A percentile compares a stretch with the other conserved stretches of the same genome.
These are phyloP conservation scores for Sminthopsis crassicaudata DNA, from an alignment of 2,113 vertebrate genomes.

Conservation along the genomic window DNA sequence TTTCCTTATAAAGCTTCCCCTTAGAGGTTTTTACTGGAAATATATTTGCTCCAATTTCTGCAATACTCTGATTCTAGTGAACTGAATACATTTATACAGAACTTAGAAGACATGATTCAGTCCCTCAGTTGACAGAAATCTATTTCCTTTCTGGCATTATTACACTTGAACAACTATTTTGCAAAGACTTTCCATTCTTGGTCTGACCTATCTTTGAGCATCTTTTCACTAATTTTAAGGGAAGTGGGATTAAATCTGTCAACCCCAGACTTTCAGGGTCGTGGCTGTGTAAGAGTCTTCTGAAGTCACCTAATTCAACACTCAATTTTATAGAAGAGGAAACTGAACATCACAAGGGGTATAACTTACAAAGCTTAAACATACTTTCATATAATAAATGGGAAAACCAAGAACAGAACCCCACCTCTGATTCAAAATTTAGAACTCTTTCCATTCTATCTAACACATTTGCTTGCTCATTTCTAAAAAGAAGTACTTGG, in stretches of 20 bases:
- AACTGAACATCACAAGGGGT: not conserved
- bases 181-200: not conserved
- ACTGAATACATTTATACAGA: not conserved
- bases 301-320: not conserved
- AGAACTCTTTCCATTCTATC: not conserved
- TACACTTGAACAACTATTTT: not conserved
- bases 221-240: not conserved
- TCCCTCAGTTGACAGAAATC: not conserved
- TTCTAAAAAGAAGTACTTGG: not conserved
- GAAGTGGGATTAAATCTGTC: not conserved
- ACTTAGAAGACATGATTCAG: not conserved
- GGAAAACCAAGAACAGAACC: not conserved
- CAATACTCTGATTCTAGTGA: not conserved
- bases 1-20: not conserved
- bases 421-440: not conserved
- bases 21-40: not conserved
- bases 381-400: not conserved
- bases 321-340: not conserved
- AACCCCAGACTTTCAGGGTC: not conserved
- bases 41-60: not conserved
- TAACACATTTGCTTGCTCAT: not conserved
- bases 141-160: not conserved
- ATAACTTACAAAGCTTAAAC: not conserved
- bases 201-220: not conserved
- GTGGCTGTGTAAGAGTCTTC: not conserved